Conservation (phyloP, 2,797 vertebrate species). For the Pangasius sanitwongsei region DNA sequence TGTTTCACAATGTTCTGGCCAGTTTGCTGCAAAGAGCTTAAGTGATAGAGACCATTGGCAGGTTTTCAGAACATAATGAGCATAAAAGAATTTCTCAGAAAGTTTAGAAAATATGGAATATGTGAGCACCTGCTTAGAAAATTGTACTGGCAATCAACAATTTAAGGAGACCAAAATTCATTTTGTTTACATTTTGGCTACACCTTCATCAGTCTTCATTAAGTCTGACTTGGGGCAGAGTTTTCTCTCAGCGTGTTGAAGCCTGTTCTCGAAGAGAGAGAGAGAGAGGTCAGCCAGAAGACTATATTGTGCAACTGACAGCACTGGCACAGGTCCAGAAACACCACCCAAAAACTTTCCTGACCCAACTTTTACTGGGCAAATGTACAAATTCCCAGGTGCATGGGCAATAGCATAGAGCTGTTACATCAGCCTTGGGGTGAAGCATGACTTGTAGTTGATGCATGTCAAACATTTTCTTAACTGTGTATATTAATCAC, state of each 20-base stretch:
- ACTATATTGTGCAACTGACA: slow-evolving; percentile 35
- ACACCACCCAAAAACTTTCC: slow-evolving; percentile 3
- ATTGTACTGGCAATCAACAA: neutral
- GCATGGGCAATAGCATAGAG: neutral
- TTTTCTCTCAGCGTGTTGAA: slow-evolving; percentile 26
- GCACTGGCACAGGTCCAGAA: slow-evolving; percentile 19
- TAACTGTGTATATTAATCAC: neutral
- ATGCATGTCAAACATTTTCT: neutral
- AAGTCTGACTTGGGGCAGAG: slow-evolving; percentile 17
- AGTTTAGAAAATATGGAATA: neutral
- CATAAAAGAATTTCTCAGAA: neutral
- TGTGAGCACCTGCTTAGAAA: neutral
- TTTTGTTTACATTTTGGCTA: slow-evolving; percentile 12
- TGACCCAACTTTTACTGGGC: slow-evolving; percentile 9
- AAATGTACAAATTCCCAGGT: slow-evolving; percentile 11
- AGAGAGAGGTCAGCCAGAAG: slow-evolving; percentile 40
- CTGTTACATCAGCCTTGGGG: slow-evolving; percentile 12
- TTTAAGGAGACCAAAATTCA: neutral
- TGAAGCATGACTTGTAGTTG: neutral
- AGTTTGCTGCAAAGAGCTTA: neutral
- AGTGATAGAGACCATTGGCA: neutral
- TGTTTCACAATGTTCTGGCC: slow-evolving; percentile 12
- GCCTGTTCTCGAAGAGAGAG: slow-evolving; percentile 9
- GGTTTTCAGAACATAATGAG: slow-evolving; percentile 10
- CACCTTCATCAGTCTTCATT: slow-evolving; percentile 30